phyloP scores from a whole-genome alignment of 2,797 vertebrate species.

The Lacerta viridis region DNA sequence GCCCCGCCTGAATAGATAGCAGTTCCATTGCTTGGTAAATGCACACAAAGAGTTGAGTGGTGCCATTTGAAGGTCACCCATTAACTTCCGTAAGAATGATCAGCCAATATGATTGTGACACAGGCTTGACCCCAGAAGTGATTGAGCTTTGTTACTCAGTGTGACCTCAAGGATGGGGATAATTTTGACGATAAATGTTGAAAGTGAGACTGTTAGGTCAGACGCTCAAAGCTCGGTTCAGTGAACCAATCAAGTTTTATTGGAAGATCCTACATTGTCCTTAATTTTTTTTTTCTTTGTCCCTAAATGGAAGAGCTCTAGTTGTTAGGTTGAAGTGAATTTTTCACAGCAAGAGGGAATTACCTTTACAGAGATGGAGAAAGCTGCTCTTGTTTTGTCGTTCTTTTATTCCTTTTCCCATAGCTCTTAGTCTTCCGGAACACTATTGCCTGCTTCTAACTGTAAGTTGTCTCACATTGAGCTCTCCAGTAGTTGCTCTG shows the following conservation, averaged over 20 bases:
- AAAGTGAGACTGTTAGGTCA: constrained; percentile 8
- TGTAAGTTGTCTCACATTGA: constrained; percentile 18
- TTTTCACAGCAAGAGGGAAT: background rate
- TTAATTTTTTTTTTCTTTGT: background rate
- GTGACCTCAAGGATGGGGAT: constrained; percentile 44
- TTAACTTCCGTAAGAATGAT: constrained; percentile 46
- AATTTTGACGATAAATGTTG: background rate
- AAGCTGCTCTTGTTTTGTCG: background rate
- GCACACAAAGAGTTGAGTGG: constrained; percentile 1
- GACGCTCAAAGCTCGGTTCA: constrained; percentile 21
- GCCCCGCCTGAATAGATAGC: background rate
- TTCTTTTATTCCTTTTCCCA: background rate
- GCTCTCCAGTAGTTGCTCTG: background rate
- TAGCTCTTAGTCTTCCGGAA: background rate
- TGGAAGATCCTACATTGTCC: constrained; percentile 21
- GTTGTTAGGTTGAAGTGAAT: background rate
- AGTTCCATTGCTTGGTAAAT: constrained; percentile 12
- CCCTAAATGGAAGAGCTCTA: background rate
- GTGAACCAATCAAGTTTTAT: constrained; percentile 12
- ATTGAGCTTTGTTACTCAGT: constrained; percentile 37
- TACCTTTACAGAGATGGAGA: background rate
- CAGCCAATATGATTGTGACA: constrained; percentile 31
- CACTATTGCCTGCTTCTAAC: fast-evolving
- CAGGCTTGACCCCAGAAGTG: constrained; percentile 22
- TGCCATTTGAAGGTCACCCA: constrained; percentile 29